A percentile compares a stretch with the other conserved stretches of the same genome.
These are phyloP conservation scores for Hypselothyrea guttata DNA, from an alignment of 2,888 invertebrate species.

Conservation along the genomic window DNA sequence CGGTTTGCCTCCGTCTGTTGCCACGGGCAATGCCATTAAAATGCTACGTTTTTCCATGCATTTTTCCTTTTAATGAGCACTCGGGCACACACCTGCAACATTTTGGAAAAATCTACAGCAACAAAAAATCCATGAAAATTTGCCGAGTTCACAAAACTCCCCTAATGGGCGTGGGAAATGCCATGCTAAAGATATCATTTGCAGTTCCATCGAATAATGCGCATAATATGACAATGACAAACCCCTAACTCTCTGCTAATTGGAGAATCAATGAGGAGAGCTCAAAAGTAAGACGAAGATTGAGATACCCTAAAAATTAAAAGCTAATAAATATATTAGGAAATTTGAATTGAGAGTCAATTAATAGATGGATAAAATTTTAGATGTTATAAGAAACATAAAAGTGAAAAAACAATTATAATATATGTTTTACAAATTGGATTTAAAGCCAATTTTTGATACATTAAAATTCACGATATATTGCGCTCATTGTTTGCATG, in stretches of 20 bases:
- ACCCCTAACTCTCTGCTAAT: constrained; percentile 43
- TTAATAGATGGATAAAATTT: no score
- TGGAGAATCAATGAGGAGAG: constrained; percentile 3
- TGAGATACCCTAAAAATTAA: constrained; percentile 11
- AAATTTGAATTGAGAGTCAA: no score
- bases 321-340: no score
- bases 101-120: constrained; percentile 1
- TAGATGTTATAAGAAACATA: no score
- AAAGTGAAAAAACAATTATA: no score
- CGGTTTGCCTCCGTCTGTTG: constrained; percentile 8
- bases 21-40: constrained; percentile 65
- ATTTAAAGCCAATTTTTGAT: no score
- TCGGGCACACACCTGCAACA: constrained; percentile 42
- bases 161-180: constrained; percentile 40
- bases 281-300: constrained; percentile 2
- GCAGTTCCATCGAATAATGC: constrained; percentile 26
- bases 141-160: neutral
- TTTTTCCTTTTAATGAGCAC: constrained; percentile 69
- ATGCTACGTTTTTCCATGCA: constrained; percentile 40
- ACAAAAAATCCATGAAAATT: constrained; percentile 29
- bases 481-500: no score
- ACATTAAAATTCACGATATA: no score
- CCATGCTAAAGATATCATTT: constrained; percentile 30
- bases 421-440: no score
- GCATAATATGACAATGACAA: constrained; percentile 23